Base-by-base conservation (phyloP, 2,888 invertebrate species). In the Oxycera nigricornis region DNA sequence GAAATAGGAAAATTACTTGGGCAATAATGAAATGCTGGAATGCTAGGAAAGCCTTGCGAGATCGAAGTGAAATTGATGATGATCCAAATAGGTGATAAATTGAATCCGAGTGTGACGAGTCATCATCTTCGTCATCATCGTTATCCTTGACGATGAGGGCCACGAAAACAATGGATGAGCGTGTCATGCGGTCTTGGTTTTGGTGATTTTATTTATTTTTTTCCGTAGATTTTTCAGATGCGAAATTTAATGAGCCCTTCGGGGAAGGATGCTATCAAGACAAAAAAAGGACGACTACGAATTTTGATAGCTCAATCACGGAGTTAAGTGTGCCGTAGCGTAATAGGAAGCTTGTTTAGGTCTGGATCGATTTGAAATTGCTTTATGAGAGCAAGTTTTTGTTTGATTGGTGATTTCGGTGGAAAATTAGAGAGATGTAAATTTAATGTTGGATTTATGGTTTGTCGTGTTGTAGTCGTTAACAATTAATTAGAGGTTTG, bases 21-120 rank as follows among this genome's bases (percentile, higher is more conserved):
- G 17, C 28, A 30, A 20, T 55, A 55, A 30, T 28, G 26, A 17
- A 59, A 30, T 59, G 59, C 30, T 59, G 28, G 1, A 59, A 30
- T 26, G 59, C 20, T 28, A 59, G 30, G 30, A 24, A 6, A 6
- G 11, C 22, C 22, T 24, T 46, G 6, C 22, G 17, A 22, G 24
- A 59, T 59, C 59, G 59, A 59, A 59, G 59, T 59, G 28, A 30
- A 59, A 59, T 59, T 59, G 59, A 59, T 59, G 59, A 59, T 59
- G 59, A 59, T 24, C 59, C 59, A 30, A 59, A 11, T 59, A 59
- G 28, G 59, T 59, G 59, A 59, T 59, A 30, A 59, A 30, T 59
- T 59, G 59, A 28, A 59, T 59, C 59, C 17, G 17, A 59, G 59
- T 26, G 59, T 59, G 30, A 30, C 59, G 59, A 59, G 30, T 59